Conservation (phyloP, 2,888 invertebrate species). For the Troides oblongomaculatus region DNA sequence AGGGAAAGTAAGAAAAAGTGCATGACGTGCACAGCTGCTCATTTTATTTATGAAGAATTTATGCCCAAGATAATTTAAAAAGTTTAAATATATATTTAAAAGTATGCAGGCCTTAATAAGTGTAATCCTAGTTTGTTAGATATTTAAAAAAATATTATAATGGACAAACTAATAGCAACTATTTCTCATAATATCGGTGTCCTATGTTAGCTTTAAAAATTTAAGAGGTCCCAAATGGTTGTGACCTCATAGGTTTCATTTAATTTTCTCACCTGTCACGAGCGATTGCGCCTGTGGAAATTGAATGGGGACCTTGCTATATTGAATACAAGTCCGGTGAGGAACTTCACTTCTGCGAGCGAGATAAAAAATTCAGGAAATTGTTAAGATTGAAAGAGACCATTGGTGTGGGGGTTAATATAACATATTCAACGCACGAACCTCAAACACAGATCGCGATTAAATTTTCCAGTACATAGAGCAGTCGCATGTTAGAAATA, state of each 20-base stretch:
- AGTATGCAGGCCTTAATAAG: no score
- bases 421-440: constrained; percentile 71
- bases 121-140: no score
- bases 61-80: no score
- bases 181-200: not conserved
- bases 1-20: no score
- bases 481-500: constrained; percentile 53
- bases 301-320: constrained; percentile 48
- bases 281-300: constrained; percentile 51
- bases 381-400: constrained; percentile 44
- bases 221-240: constrained; percentile 12
- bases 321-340: constrained; percentile 51
- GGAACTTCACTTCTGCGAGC: constrained; percentile 45
- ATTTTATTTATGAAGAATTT: no score
- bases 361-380: constrained; percentile 44
- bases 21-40: no score
- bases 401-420: constrained; percentile 43
- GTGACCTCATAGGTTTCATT: constrained; percentile 34
- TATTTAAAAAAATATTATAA: not conserved
- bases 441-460: constrained; percentile 66
- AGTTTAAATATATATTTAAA: no score
- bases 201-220: constrained; percentile 3
- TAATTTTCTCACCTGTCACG: constrained; percentile 50
- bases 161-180: not conserved
- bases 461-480: constrained; percentile 74